A percentile compares a stretch with the other conserved stretches of the same genome.
phyloP scores from a whole-genome alignment of 2,888 invertebrate genomes.

The Acanthosoma haemorrhoidale region DNA sequence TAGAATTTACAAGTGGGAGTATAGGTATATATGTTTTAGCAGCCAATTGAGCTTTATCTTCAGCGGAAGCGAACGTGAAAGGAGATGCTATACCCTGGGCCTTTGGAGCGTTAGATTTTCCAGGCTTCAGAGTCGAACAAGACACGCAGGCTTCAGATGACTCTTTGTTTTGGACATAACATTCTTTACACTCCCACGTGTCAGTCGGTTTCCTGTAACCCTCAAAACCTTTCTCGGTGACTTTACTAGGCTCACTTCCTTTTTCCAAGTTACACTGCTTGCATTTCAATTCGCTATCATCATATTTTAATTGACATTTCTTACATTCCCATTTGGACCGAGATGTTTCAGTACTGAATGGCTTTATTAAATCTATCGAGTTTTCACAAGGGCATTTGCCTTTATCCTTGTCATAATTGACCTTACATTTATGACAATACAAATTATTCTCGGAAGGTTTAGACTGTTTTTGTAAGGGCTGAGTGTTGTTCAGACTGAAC shows the following conservation, averaged over 20 bases:
- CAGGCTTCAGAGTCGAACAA: constrained; percentile 48
- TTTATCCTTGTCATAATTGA: constrained; percentile 52
- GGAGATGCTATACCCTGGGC: not conserved
- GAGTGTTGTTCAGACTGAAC: constrained; percentile 41
- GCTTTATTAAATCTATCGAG: constrained; percentile 22
- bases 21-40: constrained; percentile 26
- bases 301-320: constrained; percentile 55
- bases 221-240: constrained; percentile 25
- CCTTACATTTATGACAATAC: constrained; percentile 61
- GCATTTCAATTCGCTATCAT: constrained; percentile 49
- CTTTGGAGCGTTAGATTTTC: not conserved
- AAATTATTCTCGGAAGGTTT: constrained; percentile 50
- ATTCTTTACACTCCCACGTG: constrained; percentile 56
- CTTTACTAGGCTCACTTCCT: constrained; percentile 26
- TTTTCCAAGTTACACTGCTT: constrained; percentile 51
- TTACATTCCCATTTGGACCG: constrained; percentile 53
- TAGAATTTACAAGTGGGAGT: constrained; percentile 44
- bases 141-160: constrained; percentile 51
- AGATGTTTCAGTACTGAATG: not conserved
- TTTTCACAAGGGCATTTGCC: constrained; percentile 54
- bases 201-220: constrained; percentile 33
- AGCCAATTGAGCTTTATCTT: not conserved
- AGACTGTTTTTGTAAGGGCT: constrained; percentile 11
- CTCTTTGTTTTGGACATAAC: constrained; percentile 56
- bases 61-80: not conserved